Percentiles rank a stretch among this genome's conserved stretches.
Conservation (phyloP, 1,140 invertebrate species). For the Oncopodura yosiiana region DNA sequence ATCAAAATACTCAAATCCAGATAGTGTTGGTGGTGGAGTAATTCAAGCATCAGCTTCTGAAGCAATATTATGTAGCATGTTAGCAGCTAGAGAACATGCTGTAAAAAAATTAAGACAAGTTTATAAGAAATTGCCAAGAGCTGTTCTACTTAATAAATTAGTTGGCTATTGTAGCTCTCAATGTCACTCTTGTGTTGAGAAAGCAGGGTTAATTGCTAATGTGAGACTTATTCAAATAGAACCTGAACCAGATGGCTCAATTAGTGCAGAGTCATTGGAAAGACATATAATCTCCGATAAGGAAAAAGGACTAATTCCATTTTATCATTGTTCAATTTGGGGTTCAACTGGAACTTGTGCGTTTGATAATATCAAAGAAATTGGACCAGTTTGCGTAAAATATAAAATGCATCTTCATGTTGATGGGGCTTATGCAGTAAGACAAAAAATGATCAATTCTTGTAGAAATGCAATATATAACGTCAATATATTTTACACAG, state of each 20-base stretch:
- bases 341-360: conserved; percentile 90
- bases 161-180: conserved; percentile 80
- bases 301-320: conserved; percentile 80
- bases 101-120: conserved; percentile 79
- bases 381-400: conserved; percentile 71
- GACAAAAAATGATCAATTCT: conserved; percentile 76
- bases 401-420: conserved; percentile 73
- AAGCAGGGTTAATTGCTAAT: conserved; percentile 96
- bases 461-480: conserved; percentile 54
- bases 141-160: conserved; percentile 80
- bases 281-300: conserved; percentile 85
- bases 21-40: conserved; percentile 80
- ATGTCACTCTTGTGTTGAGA: conserved; percentile 98
- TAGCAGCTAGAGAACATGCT: conserved; percentile 86
- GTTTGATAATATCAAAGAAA: conserved; percentile 81
- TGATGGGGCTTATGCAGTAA: conserved; percentile 86
- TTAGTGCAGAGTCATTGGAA: neutral
- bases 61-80: conserved; percentile 84
- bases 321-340: conserved; percentile 83
- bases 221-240: conserved; percentile 93
- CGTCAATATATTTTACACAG: neutral
- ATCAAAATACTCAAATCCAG: conserved; percentile 62
- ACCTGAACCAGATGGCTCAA: conserved; percentile 76
- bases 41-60: conserved; percentile 51
- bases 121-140: conserved; percentile 85